phyloP scores from a whole-genome alignment of 2,113 vertebrate species.

The Nansenia antarctica region DNA sequence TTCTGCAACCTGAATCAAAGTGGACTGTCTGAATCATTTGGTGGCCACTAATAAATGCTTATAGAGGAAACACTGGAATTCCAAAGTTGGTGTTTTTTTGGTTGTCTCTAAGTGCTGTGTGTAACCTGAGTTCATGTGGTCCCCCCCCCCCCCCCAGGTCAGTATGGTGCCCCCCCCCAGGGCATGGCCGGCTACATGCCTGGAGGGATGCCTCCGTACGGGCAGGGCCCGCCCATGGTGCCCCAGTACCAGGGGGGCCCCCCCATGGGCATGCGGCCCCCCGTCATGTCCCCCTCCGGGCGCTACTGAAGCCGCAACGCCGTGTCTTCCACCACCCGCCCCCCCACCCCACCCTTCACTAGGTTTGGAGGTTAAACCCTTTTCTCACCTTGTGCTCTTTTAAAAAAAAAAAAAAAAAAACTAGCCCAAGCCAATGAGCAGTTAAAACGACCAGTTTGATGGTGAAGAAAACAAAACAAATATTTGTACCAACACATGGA shows the following conservation, averaged over 20 bases:
- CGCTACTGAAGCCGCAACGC: slow-evolving; percentile 91
- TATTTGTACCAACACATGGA: slow-evolving; percentile 79
- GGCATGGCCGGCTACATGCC: slow-evolving; percentile 95
- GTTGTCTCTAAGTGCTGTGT: background rate
- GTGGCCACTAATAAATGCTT: too few species aligned
- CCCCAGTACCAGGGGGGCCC: slow-evolving; percentile 95
- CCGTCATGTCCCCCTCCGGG: slow-evolving; percentile 97
- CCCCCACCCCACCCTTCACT: slow-evolving; percentile 64
- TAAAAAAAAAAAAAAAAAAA: slow-evolving; percentile 37
- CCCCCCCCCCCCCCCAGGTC: slow-evolving; percentile 76
- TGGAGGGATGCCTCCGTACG: slow-evolving; percentile 92
- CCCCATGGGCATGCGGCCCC: slow-evolving; percentile 97
- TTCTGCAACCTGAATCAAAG: too few species aligned
- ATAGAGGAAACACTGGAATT: too few species aligned
- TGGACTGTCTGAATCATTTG: too few species aligned
- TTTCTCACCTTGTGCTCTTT: slow-evolving; percentile 82
- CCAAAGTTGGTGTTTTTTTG: background rate
- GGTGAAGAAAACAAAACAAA: slow-evolving; percentile 79
- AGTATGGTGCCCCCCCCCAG: slow-evolving; percentile 95
- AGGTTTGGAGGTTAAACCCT: slow-evolving; percentile 99
- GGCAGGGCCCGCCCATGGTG: slow-evolving; percentile 96
- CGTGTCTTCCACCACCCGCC: slow-evolving; percentile 54
- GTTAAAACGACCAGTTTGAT: slow-evolving; percentile 84
- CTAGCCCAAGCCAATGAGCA: slow-evolving; percentile 88
- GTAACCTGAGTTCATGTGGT: background rate